Evolutionary conservation across 2,113 vertebrate genomes (phyloP).

Genomic region (Hippolais icterina): DNA sequence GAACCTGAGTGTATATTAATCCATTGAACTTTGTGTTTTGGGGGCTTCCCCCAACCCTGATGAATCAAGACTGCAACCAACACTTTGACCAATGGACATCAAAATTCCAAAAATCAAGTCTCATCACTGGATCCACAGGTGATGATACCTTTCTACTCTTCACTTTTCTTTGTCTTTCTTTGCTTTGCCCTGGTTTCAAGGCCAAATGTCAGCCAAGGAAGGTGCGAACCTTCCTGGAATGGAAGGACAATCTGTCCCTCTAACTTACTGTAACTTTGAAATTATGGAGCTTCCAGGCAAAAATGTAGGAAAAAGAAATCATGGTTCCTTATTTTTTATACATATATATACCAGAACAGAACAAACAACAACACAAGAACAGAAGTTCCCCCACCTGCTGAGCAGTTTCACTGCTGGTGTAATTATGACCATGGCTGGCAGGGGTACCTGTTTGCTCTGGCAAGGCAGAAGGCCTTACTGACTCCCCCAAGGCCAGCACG

Average conservation of each 20-base stretch:
- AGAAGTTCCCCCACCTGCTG: background rate
- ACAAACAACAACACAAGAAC: background rate
- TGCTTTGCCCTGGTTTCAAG: background rate
- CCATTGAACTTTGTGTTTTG: background rate
- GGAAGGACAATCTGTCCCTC: background rate
- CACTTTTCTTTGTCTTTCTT: background rate
- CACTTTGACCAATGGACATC: background rate
- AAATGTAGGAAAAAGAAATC: background rate
- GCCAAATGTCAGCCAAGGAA: background rate
- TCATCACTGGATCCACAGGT: background rate
- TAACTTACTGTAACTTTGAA: background rate
- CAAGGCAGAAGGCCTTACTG: background rate
- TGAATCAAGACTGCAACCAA: background rate
- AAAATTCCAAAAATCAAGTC: background rate
- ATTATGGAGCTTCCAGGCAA: background rate
- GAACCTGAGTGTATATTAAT: background rate
- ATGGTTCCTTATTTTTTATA: background rate
- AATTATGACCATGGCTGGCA: background rate
- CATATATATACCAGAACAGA: background rate
- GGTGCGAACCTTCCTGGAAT: background rate
- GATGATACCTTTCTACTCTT: background rate
- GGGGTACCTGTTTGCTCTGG: too few relatives aligned
- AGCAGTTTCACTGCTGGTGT: background rate
- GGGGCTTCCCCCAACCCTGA: background rate
- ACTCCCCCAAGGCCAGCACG: background rate